Evolutionary conservation across 2,113 vertebrate genomes (phyloP).

Genomic region (Oceanodroma tethys): DNA sequence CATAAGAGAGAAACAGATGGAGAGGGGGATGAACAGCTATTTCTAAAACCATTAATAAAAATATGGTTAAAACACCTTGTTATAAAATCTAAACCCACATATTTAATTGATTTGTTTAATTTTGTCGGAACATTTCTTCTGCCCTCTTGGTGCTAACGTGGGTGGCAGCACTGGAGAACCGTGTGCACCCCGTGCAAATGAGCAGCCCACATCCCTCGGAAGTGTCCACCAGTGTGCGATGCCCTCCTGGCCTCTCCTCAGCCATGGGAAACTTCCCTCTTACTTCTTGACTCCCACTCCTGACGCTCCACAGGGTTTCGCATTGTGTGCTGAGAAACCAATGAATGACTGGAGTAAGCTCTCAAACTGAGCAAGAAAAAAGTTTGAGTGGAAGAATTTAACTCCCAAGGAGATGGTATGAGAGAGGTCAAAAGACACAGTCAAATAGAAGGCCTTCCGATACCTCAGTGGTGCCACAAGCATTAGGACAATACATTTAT

Average conservation of each 20-base stretch:
- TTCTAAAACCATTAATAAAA: not conserved
- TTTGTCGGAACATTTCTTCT: not conserved
- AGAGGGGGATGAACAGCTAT: not conserved
- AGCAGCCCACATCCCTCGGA: not conserved
- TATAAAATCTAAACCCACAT: not conserved
- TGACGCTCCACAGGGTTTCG: not conserved
- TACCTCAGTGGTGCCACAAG: not conserved
- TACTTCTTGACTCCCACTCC: not conserved
- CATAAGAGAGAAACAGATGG: not conserved
- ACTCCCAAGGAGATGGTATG: not conserved
- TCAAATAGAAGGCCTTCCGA: not conserved
- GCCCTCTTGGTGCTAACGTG: not conserved
- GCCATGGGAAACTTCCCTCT: not conserved
- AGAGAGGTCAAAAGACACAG: not conserved
- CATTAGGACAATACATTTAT: not conserved
- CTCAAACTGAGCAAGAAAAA: not conserved
- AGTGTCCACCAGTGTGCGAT: not conserved
- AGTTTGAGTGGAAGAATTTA: not conserved
- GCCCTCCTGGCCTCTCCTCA: not conserved
- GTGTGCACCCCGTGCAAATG: rapidly evolving
- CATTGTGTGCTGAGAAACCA: not conserved
- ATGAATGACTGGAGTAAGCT: not conserved
- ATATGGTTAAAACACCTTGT: not conserved
- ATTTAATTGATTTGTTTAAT: not conserved
- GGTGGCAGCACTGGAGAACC: not conserved